These are phyloP conservation scores for Melanogrammus aeglefinus DNA, from an alignment of 2,797 vertebrate genomes.

Conservation along the genomic window DNA sequence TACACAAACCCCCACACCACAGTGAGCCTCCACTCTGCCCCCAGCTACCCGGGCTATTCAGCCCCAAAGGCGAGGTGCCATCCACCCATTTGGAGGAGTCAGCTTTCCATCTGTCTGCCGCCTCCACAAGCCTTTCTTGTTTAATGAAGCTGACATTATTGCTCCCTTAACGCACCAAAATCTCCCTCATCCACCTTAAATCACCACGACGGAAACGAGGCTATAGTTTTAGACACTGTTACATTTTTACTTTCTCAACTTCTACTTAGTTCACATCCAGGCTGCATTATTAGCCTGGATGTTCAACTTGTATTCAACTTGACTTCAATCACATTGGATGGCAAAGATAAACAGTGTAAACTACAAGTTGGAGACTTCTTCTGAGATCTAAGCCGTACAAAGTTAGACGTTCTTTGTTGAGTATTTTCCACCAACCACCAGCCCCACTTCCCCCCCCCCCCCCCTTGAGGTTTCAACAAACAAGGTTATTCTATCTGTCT, in stretches of 20 bases:
- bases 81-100: slow-evolving; percentile 35
- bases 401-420: not conserved
- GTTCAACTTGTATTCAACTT: not conserved
- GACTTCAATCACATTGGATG: not conserved
- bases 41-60: slow-evolving; percentile 14
- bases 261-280: not conserved
- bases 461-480: not conserved
- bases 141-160: slow-evolving; percentile 74
- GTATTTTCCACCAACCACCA: too few relatives aligned
- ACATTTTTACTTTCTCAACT: not conserved
- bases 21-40: slow-evolving; percentile 16
- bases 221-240: not conserved
- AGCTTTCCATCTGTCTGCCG: slow-evolving; percentile 72
- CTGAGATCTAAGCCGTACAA: not conserved
- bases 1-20: not conserved
- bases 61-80: slow-evolving; percentile 7
- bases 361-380: not conserved
- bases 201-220: slow-evolving; percentile 36
- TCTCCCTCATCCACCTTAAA: slow-evolving; percentile 58
- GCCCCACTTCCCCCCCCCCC: too few relatives aligned
- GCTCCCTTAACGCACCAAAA: slow-evolving; percentile 55
- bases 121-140: slow-evolving; percentile 58
- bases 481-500: not conserved
- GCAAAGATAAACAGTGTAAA: not conserved
- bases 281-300: too few relatives aligned